Evolutionary conservation across 1,140 invertebrate species (phyloP).

Genomic region (Saccostrea cuccullata): DNA sequence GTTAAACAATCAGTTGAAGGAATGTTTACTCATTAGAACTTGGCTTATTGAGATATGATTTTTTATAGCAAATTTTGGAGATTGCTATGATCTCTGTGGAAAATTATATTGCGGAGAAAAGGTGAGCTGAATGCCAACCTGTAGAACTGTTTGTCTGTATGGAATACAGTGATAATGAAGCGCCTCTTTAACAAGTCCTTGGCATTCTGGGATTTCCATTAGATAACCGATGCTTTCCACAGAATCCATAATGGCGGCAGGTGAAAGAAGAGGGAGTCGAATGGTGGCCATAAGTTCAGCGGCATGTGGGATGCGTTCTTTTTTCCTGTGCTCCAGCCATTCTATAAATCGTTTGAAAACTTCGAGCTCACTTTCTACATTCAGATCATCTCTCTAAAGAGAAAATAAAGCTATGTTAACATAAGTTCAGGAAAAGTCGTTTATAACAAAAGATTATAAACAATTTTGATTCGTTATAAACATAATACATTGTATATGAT

Average conservation of each 20-base stretch:
- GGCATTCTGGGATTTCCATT: conserved; percentile 65
- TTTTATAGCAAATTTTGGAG: too few relatives aligned
- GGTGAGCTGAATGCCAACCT: conserved; percentile 48
- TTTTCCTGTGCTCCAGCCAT: conserved; percentile 61
- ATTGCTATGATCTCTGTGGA: too few relatives aligned
- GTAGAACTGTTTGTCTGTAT: conserved; percentile 63
- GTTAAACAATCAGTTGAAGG: too few relatives aligned
- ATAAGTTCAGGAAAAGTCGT: too few relatives aligned
- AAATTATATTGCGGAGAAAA: too few relatives aligned
- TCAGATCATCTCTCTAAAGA: conserved; percentile 61
- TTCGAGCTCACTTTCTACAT: conserved; percentile 57
- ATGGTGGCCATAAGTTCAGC: conserved; percentile 56
- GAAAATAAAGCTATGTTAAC: background rate
- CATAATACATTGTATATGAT: too few relatives aligned
- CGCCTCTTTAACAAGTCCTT: conserved; percentile 65
- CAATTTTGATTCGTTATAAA: too few relatives aligned
- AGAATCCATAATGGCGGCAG: conserved; percentile 63
- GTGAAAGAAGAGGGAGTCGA: conserved; percentile 61
- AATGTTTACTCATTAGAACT: too few relatives aligned
- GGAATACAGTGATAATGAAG: conserved; percentile 69
- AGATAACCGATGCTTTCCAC: conserved; percentile 60
- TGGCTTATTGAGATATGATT: too few relatives aligned
- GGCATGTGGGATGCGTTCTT: conserved; percentile 55
- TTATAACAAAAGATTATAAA: too few relatives aligned
- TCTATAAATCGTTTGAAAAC: conserved; percentile 57